Conservation (phyloP, 2,797 vertebrate genomes). For the Acanthurus lineatus region DNA sequence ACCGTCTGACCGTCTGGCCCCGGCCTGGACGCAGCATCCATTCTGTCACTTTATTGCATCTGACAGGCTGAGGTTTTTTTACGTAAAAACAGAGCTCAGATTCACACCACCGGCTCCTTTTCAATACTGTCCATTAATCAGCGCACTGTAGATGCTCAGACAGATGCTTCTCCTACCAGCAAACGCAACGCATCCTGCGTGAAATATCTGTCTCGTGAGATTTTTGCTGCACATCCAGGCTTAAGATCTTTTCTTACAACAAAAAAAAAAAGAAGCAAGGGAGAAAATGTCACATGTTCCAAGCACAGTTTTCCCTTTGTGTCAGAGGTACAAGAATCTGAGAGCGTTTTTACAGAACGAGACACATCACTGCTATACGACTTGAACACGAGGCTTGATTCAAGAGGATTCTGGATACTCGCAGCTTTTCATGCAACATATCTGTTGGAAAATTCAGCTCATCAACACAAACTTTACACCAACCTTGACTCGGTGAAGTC, state of each 20-base stretch:
- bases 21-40: slow-evolving; percentile 28
- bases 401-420: too few relatives aligned
- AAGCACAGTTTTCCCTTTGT: not conserved
- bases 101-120: slow-evolving; percentile 41
- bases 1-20: slow-evolving; percentile 26
- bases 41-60: slow-evolving; percentile 52
- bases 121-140: slow-evolving; percentile 43
- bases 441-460: too few relatives aligned
- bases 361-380: not conserved
- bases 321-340: not conserved
- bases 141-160: slow-evolving; percentile 8
- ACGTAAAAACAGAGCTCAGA: slow-evolving; percentile 32
- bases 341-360: not conserved
- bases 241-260: slow-evolving; percentile 13
- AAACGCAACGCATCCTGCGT: slow-evolving; percentile 13
- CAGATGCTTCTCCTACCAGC: slow-evolving; percentile 22
- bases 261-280: not conserved
- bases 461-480: too few relatives aligned
- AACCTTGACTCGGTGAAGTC: too few relatives aligned
- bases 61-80: slow-evolving; percentile 50
- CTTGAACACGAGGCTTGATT: not conserved
- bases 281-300: slow-evolving; percentile 6
- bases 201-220: slow-evolving; percentile 25
- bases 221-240: slow-evolving; percentile 9
- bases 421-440: too few relatives aligned